phyloP scores from a whole-genome alignment of 2,113 vertebrate species.

The Gymnobelideus leadbeateri region DNA sequence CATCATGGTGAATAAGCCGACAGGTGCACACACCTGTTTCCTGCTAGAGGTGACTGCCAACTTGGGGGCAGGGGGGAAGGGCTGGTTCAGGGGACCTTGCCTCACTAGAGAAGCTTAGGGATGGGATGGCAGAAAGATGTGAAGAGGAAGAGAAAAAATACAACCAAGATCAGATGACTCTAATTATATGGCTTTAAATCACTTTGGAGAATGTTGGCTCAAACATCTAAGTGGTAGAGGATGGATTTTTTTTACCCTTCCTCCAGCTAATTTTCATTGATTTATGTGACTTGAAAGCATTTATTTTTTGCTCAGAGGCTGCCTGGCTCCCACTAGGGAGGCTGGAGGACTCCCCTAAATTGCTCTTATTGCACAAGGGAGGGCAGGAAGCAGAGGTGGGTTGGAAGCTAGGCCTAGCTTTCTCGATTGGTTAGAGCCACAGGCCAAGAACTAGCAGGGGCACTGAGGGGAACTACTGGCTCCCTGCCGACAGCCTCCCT shows the following conservation, averaged over 20 bases:
- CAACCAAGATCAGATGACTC: slow-evolving; percentile 61
- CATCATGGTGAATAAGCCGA: slow-evolving; percentile 59
- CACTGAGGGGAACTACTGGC: neutral
- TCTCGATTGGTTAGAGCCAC: slow-evolving; percentile 20
- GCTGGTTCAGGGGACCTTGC: slow-evolving; percentile 21
- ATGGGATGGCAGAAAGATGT: slow-evolving; percentile 35
- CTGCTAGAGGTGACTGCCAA: neutral
- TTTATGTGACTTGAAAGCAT: slow-evolving; percentile 79
- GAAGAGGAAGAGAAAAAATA: slow-evolving; percentile 22
- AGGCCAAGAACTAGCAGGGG: neutral
- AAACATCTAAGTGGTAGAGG: slow-evolving; percentile 68
- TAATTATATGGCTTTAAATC: slow-evolving; percentile 81
- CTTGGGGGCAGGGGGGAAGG: neutral
- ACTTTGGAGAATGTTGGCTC: slow-evolving; percentile 71
- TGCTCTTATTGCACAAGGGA: neutral
- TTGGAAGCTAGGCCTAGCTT: slow-evolving; percentile 28
- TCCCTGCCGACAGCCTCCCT: neutral
- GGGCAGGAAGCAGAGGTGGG: slow-evolving; percentile 49
- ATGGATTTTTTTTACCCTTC: slow-evolving; percentile 78
- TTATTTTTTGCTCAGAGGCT: slow-evolving; percentile 77
- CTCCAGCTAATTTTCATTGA: slow-evolving; percentile 82
- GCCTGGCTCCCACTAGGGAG: slow-evolving; percentile 58
- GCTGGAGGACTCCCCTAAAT: slow-evolving; percentile 48
- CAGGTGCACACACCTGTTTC: slow-evolving; percentile 71
- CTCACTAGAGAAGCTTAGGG: slow-evolving; percentile 34